phyloP scores from a whole-genome alignment of 2,888 invertebrate genomes.

The Argyra leucocephala region DNA sequence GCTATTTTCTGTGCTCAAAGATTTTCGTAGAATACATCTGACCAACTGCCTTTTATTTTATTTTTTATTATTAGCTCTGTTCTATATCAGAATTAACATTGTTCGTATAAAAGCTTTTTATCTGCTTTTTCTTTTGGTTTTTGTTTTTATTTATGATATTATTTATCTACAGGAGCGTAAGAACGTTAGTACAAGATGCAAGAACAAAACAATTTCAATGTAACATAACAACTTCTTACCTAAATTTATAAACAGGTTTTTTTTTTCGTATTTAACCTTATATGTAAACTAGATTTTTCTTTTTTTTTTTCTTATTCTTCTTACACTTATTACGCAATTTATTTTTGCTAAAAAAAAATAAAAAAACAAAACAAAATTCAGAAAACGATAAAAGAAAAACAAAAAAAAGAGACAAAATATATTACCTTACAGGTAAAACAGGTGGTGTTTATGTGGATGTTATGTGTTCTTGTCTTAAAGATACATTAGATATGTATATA shows the following conservation, averaged over 20 bases:
- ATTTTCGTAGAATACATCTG: too few relatives aligned
- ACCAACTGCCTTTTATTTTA: too few relatives aligned
- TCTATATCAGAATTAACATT: background rate
- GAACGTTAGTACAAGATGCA: background rate
- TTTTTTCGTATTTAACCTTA: background rate
- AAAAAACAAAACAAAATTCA: too few relatives aligned
- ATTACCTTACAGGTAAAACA: background rate
- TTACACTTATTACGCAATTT: slow-evolving; percentile 6
- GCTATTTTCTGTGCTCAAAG: too few relatives aligned
- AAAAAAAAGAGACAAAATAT: background rate
- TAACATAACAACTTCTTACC: slow-evolving; percentile 6
- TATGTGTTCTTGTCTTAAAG: too few relatives aligned
- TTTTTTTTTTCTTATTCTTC: background rate
- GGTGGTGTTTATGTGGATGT: background rate
- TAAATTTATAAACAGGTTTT: background rate
- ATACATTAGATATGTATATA: too few relatives aligned
- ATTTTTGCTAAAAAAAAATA: background rate
- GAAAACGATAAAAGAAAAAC: background rate
- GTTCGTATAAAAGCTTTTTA: background rate
- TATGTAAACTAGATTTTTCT: background rate
- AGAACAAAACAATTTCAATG: background rate
- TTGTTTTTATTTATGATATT: too few relatives aligned
- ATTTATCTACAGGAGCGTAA: too few relatives aligned
- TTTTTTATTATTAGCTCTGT: too few relatives aligned
- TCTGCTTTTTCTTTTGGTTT: too few relatives aligned